Base-by-base conservation (phyloP, 2,797 vertebrate species). In the Sus cebifrons region DNA sequence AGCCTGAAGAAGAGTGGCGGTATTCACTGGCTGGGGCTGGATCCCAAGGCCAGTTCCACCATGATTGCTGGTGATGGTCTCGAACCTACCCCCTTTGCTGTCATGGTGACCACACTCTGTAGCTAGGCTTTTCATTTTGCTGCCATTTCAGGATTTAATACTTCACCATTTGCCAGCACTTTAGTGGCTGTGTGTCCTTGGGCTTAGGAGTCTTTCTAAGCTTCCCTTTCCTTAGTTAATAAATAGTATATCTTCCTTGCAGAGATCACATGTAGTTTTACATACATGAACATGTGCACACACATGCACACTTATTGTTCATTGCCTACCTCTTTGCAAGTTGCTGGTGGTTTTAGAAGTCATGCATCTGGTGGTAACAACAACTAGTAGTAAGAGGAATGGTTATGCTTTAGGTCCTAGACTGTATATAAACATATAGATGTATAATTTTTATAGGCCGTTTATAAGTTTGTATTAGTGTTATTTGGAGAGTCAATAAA, bases 141-240 rank as follows among this genome's bases (percentile, higher is more conserved):
- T 89, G 11, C 29, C 70, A 14, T 52, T 89, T 81, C 10, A 94
- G 25, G 32, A 67, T 73, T 74, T 74, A 70, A 12, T 81, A 15
- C 73, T 23, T 86, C 23, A 18, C 9, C 9, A 5, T 40, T 56
- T 78, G 27, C 8, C 15, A 54, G 29, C 52, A 27, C 9, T 89
- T 44, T 32, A 52, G 44, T 36, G 86, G 32, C 54, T 86, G 6
- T 16, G 3, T n/a, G 12, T 60, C 44, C 27, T 70, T 29, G 8
- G 49, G 92, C 71, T 89, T 62, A 16, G 60, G 60, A 29, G 18
- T 54, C 62, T 93, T 20, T 62, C 60, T 25, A 1, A 89, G 16
- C 60, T 5, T 95, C 62, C 40, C n/a, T 56, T 91, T 87, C 71
- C 85, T 81, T 70, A 20, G 12, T 56, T 86, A 60, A 54, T 89